Conservation (phyloP, 2,113 vertebrate genomes). For the Callithrix jacchus region DNA sequence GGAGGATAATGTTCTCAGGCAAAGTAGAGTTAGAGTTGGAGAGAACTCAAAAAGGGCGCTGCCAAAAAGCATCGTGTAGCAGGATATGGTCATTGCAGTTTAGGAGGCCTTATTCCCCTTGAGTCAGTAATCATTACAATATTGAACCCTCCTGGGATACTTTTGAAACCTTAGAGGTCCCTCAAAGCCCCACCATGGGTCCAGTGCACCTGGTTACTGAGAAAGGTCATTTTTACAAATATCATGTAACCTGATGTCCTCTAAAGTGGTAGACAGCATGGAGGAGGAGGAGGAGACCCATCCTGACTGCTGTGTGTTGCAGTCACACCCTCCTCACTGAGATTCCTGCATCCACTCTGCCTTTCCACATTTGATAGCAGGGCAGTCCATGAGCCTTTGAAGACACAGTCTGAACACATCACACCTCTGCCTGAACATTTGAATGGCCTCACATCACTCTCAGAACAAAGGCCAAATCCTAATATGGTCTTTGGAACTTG, state of each 20-base stretch:
- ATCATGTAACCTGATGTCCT: neutral
- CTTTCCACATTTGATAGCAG: neutral
- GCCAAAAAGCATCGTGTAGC: neutral
- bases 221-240: neutral
- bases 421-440: neutral
- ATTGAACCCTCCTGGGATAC: neutral
- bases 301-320: rapidly evolving
- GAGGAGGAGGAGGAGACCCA: neutral
- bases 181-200: slow-evolving; percentile 1
- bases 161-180: slow-evolving; percentile 41
- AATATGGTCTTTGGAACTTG: neutral
- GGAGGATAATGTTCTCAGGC: neutral
- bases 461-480: neutral
- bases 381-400: neutral
- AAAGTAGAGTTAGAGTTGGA: neutral
- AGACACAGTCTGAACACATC: neutral
- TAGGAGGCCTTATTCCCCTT: neutral
- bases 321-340: neutral
- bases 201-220: neutral
- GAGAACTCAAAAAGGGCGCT: neutral
- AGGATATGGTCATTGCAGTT: neutral
- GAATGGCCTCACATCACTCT: neutral
- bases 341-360: neutral
- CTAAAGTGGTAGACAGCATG: rapidly evolving
- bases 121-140: neutral